Percentiles rank a stretch among this genome's conserved stretches.
These are phyloP conservation scores for Caradrina clavipalpis DNA, from an alignment of 2,888 invertebrate species.

Conservation along the genomic window DNA sequence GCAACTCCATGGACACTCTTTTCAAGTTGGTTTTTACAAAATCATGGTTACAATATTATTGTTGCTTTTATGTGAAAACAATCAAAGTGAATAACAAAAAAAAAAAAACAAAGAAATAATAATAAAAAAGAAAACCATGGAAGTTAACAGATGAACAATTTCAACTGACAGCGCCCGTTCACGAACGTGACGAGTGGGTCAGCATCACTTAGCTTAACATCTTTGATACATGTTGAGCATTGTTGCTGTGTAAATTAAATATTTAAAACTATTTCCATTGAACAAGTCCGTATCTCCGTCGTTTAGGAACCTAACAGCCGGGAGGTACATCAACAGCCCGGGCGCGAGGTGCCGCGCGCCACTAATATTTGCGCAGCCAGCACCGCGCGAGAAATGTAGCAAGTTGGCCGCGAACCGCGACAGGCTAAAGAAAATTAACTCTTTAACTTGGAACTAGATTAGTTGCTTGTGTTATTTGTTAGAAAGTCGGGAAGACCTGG, in stretches of 20 bases:
- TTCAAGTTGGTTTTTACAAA: too few species aligned
- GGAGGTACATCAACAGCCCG: constrained; percentile 3
- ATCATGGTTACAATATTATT: too few species aligned
- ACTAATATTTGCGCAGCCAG: constrained; percentile 45
- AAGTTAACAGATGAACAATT: too few species aligned
- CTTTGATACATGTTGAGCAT: too few species aligned
- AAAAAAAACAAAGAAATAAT: too few species aligned
- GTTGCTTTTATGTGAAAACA: too few species aligned
- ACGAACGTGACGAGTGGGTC: too few species aligned
- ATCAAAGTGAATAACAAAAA: too few species aligned
- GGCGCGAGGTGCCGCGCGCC: constrained; percentile 17
- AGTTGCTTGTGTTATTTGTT: neutral
- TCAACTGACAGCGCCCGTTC: too few species aligned
- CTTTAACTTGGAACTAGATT: constrained; percentile 15
- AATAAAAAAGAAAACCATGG: too few species aligned
- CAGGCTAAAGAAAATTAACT: constrained; percentile 8
- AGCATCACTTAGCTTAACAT: too few species aligned
- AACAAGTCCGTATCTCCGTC: neutral
- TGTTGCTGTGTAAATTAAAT: neutral
- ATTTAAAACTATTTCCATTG: neutral
- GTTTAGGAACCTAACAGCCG: neutral
- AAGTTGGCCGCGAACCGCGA: constrained; percentile 15
- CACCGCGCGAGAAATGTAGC: neutral
- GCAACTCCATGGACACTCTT: too few species aligned
- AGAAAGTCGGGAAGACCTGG: neutral